Conservation (phyloP, 2,113 vertebrate species). For the Myiozetetes cayanensis region DNA sequence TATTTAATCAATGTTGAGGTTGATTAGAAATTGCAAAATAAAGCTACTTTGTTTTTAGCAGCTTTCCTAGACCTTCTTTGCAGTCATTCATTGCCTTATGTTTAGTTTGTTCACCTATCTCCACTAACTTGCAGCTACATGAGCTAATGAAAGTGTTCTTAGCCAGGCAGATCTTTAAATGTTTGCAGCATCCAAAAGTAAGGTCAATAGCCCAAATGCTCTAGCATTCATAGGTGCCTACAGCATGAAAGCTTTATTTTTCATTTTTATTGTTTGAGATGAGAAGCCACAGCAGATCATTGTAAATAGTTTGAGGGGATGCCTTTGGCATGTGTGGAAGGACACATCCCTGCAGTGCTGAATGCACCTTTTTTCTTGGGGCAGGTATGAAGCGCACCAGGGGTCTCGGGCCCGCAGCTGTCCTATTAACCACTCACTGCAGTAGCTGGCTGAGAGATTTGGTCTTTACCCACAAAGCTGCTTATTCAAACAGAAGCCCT, state of each 20-base stretch:
- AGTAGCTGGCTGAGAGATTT: not conserved
- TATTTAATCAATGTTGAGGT: not conserved
- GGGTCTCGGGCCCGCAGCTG: fast-evolving
- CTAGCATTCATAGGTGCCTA: not conserved
- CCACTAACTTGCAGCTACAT: not conserved
- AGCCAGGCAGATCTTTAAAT: not conserved
- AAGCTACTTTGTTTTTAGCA: not conserved
- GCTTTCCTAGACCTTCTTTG: not conserved
- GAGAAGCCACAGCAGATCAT: not conserved
- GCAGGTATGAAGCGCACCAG: not conserved
- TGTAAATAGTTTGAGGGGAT: not conserved
- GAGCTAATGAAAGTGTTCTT: not conserved
- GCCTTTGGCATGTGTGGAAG: not conserved
- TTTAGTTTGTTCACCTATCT: not conserved
- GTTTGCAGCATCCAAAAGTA: not conserved
- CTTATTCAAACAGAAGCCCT: not conserved
- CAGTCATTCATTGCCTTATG: not conserved
- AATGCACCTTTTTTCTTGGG: not conserved
- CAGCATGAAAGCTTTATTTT: not conserved
- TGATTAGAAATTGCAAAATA: not conserved
- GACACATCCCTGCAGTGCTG: not conserved
- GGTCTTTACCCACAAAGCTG: not conserved
- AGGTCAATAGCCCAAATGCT: not conserved
- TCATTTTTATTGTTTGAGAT: not conserved
- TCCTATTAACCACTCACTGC: not conserved